Base-by-base conservation (phyloP, 2,113 vertebrate genomes). In the Machaerirhynchus nigripectus region DNA sequence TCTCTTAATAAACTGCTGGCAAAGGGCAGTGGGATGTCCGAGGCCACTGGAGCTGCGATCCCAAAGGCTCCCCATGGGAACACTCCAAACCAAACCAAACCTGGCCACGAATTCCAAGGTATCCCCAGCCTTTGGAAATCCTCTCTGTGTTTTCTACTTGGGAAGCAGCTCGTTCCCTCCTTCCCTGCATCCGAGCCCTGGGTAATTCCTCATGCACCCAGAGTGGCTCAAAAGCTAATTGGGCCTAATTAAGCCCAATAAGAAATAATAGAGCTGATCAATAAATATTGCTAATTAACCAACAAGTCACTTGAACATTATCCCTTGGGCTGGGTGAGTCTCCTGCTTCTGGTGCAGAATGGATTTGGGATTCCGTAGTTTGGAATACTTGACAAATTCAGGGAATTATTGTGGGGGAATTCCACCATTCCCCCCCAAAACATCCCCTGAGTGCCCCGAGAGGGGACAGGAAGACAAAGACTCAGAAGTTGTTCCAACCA, bases 201-300 rank as follows among this genome's bases (percentile, higher is more conserved):
- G 17, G 33, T 82, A 28, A 84, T 90, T 80, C 59, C 74, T 84
- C 21, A 27, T 3, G 9, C 50, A 39, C 67, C 46, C 70, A 44
- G 40, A 73, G 85, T 5, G 8, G 71, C 71, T 92, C 37, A 73
- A 92, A 88, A 65, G 55, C 75, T 92, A 65, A 15, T 39, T 74
- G 5, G 33, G 30, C 13, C 79, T 80, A 57, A 46, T 59, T 68
- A 68, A 68, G 19, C 27, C 42, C 15, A 47, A 50, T 83, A 42
- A 80, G 60, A 60, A 93, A 88, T 50, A 78, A 75, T 23, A 53
- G 70, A 90, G 63, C 61, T 69, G 53, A 75, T 87, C 75, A 49
- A 90, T 79, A 73, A 79, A 91, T 82, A 79, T 49, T 65, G 75
- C 60, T 87, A 63, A 56, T 94, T 64, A 83, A 75, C 50, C 67